These are phyloP conservation scores for Calameuta idolon DNA, from an alignment of 2,888 invertebrate species.

Conservation along the genomic window DNA sequence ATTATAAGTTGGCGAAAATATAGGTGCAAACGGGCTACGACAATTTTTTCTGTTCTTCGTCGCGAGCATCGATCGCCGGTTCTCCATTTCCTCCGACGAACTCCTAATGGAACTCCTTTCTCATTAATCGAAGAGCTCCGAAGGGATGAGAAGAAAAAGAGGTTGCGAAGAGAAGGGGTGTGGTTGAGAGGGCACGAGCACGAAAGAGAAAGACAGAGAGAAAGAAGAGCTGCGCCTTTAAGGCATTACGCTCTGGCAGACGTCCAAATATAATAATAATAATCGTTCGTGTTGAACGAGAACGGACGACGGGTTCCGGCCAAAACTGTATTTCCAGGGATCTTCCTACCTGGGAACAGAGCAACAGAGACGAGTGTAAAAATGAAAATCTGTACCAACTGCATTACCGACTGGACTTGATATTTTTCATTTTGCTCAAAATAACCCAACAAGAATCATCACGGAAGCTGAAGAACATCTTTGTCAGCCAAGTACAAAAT, in stretches of 20 bases:
- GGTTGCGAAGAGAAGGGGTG: not conserved
- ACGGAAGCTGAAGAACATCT: not conserved
- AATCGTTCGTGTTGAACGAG: not conserved
- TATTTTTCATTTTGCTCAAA: not conserved
- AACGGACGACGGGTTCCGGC: not conserved
- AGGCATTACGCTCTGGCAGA: not conserved
- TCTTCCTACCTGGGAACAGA: not conserved
- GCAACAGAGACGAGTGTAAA: not conserved
- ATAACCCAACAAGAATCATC: not conserved
- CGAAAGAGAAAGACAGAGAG: not conserved
- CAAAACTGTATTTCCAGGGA: not conserved
- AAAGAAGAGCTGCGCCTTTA: not conserved
- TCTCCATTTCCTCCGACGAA: not conserved
- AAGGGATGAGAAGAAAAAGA: not conserved
- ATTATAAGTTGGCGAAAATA: not conserved
- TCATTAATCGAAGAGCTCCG: not conserved
- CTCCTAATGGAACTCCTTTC: not conserved
- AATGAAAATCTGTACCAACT: not conserved
- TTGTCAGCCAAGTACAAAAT: not conserved
- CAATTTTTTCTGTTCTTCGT: not conserved
- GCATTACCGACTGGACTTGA: not conserved
- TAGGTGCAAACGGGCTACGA: not conserved
- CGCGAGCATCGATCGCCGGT: not conserved
- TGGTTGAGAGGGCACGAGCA: not conserved
- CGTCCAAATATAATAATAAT: not conserved